phyloP scores from a whole-genome alignment of 2,797 vertebrate genomes.

The Poecilia gillii region DNA sequence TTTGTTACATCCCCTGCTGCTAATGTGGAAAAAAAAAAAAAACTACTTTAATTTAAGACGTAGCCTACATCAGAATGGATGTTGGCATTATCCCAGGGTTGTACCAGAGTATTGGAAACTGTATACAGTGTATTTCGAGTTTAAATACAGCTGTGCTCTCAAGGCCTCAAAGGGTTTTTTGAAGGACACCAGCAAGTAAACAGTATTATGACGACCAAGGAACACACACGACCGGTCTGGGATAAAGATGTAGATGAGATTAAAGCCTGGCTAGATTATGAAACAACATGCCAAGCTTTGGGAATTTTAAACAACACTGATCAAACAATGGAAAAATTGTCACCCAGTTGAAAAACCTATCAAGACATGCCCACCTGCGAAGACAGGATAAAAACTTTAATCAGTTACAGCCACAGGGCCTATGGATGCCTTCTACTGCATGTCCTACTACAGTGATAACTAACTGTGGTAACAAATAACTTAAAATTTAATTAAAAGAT shows the following conservation, averaged over 20 bases:
- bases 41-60: slow-evolving; percentile 36
- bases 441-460: not conserved
- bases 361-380: not conserved
- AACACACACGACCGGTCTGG: not conserved
- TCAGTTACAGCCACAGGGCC: not conserved
- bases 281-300: not conserved
- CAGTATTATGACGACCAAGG: not conserved
- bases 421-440: not conserved
- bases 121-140: not conserved
- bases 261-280: not conserved
- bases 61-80: slow-evolving; percentile 26
- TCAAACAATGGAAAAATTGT: not conserved
- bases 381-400: not conserved
- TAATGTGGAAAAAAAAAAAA: not conserved
- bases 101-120: too few species aligned
- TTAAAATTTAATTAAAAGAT: not conserved
- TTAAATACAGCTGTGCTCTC: not conserved
- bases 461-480: not conserved
- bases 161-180: not conserved
- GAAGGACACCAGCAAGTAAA: not conserved
- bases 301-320: not conserved
- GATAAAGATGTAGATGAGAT: not conserved
- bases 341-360: not conserved
- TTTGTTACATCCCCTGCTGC: not conserved
- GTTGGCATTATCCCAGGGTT: slow-evolving; percentile 11